Conservation (phyloP, 1,140 invertebrate genomes). For the Calycopis cecrops region DNA sequence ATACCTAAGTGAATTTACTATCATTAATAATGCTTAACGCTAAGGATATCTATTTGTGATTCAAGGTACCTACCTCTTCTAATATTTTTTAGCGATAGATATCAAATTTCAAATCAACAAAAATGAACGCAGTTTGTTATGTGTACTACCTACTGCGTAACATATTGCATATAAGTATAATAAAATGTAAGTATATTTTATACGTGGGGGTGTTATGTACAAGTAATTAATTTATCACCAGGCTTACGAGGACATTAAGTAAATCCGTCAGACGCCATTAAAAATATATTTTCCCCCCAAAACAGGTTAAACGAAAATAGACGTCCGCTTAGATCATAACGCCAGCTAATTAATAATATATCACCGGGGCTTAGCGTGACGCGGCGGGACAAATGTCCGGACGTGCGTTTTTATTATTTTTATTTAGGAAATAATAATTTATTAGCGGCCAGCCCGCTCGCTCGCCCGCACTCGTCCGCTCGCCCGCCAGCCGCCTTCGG, state of each 20-base stretch:
- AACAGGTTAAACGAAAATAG: conserved; percentile 9
- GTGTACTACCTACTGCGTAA: too few species aligned
- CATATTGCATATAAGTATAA: too few species aligned
- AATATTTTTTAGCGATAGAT: too few species aligned
- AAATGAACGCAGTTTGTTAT: too few species aligned
- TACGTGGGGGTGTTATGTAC: not conserved
- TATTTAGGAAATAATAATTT: conserved; percentile 11
- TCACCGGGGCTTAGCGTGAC: conserved; percentile 3
- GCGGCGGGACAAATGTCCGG: conserved; percentile 8
- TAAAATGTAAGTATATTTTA: too few species aligned
- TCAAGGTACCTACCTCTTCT: too few species aligned
- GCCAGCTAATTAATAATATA: conserved; percentile 7
- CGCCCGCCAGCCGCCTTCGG: too few species aligned
- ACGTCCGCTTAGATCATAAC: conserved; percentile 9
- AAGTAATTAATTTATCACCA: not conserved
- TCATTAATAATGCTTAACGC: too few species aligned
- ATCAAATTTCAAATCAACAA: too few species aligned
- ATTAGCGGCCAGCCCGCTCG: conserved; percentile 1
- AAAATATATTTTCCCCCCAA: conserved; percentile 6
- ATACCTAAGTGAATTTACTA: too few species aligned
- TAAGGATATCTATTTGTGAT: too few species aligned
- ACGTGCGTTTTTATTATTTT: conserved; percentile 8
- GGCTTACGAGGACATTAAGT: conserved; percentile 8
- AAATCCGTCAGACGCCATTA: conserved; percentile 10
- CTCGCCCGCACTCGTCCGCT: too few species aligned